Base-by-base conservation (phyloP, 2,113 vertebrate genomes). In the Odocoileus virginianus region DNA sequence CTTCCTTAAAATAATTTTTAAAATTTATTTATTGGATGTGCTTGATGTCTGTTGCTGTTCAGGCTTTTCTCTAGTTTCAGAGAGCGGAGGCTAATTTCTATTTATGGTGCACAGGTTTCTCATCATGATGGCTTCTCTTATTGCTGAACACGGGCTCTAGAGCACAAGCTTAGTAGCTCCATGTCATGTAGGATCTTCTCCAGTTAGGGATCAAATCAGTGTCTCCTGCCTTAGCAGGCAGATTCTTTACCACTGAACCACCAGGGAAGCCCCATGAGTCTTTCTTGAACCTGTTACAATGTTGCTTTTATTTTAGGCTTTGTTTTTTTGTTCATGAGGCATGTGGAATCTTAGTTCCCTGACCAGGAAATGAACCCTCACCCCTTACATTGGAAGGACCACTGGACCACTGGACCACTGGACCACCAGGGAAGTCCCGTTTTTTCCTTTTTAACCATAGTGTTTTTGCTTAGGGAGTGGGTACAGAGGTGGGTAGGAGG, bases 51-150 rank as follows among this genome's bases (percentile, higher is more conserved):
- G n/a, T 40, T 3, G 19, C 67, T 40, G 71, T 27, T 11, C 23
- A 13, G 71, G 36, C 12, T 76, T 14, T 43, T 43, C 23, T 6
- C 71, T 14, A 2, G 21, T 3, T 27, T 25, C 6, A 43, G 36
- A 40, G 71, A 76, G 36, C 1, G 0, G 71, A 43, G 71, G 71
- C 71, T 27, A 2, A 23, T 27, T 43, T 76, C 36, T 43, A 14
- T 12, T 3, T 43, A 6, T 14, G 36, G 23, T 14, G 71, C 1
- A 3, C 1, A 12, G 36, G 36, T 36, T 43, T 27, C 71, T 74
- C 36, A 27, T 27, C 0, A 3, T 12, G 0, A 13, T 27, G 23
- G 36, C 23, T 6, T 27, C 36, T 76, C 23, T 76, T 12, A 40
- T 13, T 74, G 21, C 36, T 13, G 71, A 74, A 25, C 71, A 27